These are phyloP conservation scores for Emydura subglobosa DNA, from an alignment of 2,113 vertebrate genomes.

Conservation along the genomic window DNA sequence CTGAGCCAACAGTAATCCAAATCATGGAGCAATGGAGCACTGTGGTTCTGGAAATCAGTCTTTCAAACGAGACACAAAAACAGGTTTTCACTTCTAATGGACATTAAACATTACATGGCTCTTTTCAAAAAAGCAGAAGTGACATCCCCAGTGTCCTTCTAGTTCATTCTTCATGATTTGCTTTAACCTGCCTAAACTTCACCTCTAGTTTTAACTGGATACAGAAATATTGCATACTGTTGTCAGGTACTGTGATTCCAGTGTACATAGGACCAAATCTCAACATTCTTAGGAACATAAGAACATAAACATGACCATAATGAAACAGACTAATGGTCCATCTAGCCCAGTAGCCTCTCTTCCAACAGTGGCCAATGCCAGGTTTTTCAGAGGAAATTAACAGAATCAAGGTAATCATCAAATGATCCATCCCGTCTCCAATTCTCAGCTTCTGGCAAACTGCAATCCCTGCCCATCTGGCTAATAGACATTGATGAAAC, in stretches of 20 bases:
- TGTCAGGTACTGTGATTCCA: not conserved
- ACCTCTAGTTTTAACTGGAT: not conserved
- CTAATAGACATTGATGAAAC: no score
- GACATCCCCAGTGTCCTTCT: not conserved
- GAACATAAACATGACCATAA: no score
- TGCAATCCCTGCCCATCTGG: no score
- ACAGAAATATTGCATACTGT: not conserved
- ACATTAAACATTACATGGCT: not conserved
- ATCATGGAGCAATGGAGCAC: not conserved
- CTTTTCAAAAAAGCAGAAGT: not conserved
- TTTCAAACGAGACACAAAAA: not conserved
- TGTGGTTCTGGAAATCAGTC: not conserved
- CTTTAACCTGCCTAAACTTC: not conserved
- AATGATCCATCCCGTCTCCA: no score
- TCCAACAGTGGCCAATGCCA: no score
- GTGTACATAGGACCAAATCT: not conserved
- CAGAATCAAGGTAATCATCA: no score
- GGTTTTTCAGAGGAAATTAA: no score
- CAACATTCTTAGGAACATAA: not conserved
- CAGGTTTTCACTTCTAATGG: not conserved
- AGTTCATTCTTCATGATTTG: not conserved
- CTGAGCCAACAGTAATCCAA: not conserved
- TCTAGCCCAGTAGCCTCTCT: no score
- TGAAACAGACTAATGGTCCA: no score
- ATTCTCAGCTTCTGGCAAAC: no score